Evolutionary conservation across 1,140 invertebrate genomes (phyloP).

Genomic region (Vanessa atalanta): DNA sequence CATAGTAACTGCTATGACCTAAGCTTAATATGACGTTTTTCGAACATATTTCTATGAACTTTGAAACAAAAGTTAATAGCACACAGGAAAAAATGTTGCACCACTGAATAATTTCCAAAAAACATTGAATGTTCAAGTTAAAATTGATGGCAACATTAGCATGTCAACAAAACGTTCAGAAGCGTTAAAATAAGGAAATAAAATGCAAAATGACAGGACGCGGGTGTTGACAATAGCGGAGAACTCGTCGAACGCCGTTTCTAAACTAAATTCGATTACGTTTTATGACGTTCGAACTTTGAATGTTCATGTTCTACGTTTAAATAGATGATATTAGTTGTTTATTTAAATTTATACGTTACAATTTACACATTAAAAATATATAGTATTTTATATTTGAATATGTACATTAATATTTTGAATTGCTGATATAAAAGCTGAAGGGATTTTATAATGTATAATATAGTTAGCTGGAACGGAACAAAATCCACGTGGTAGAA

Average conservation of each 20-base stretch:
- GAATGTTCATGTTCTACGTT: slow-evolving; percentile 24
- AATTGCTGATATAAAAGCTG: too few species aligned
- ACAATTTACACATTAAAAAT: too few species aligned
- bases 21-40: too few species aligned
- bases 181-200: slow-evolving; percentile 43
- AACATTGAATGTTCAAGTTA: slow-evolving; percentile 23
- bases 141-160: slow-evolving; percentile 49
- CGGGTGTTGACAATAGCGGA: slow-evolving; percentile 53
- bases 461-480: too few species aligned
- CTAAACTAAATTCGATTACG: slow-evolving; percentile 53
- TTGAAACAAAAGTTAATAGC: too few species aligned
- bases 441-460: too few species aligned
- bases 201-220: slow-evolving; percentile 50
- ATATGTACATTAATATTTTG: too few species aligned
- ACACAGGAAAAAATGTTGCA: too few species aligned
- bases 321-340: not conserved
- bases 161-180: slow-evolving; percentile 46
- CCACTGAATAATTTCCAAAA: not conserved
- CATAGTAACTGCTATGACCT: too few species aligned
- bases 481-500: too few species aligned
- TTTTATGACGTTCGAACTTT: slow-evolving; percentile 47
- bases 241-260: slow-evolving; percentile 36
- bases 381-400: too few species aligned
- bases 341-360: not conserved
- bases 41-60: too few species aligned